Conservation (phyloP, 2,113 vertebrate genomes). For the Rhizomys pruinosus region DNA sequence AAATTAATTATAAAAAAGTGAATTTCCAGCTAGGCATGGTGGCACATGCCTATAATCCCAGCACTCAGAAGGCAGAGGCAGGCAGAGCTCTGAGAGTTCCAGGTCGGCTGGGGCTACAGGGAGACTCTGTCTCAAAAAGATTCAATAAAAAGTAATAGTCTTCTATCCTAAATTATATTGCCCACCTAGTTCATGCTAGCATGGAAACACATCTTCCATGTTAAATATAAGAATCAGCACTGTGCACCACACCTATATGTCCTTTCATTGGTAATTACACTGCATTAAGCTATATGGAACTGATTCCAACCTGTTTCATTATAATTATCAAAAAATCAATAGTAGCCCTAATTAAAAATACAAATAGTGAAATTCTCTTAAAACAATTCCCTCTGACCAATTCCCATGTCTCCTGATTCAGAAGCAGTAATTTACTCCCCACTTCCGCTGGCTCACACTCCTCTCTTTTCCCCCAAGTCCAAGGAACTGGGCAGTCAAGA, state of each 20-base stretch:
- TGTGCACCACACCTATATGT: neutral
- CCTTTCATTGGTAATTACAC: slow-evolving; percentile 42
- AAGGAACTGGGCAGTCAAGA: neutral
- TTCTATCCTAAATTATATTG: neutral
- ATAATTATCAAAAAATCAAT: slow-evolving; percentile 59
- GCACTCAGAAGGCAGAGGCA: no score
- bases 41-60: no score
- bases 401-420: neutral
- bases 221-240: neutral
- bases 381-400: neutral
- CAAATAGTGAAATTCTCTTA: slow-evolving; percentile 41
- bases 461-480: neutral
- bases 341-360: slow-evolving; percentile 51
- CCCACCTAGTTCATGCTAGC: neutral
- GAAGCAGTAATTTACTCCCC: neutral
- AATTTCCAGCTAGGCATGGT: no score
- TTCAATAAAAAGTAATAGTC: neutral
- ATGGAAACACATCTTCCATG: neutral
- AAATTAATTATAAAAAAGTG: no score
- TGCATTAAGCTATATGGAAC: slow-evolving; percentile 10
- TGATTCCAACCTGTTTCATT: slow-evolving; percentile 35
- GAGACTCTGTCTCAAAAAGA: no score
- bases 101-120: no score
- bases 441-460: neutral
- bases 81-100: no score